These are phyloP conservation scores for Poeciliopsis paucimaculata DNA, from an alignment of 2,797 vertebrate genomes.

Conservation along the genomic window DNA sequence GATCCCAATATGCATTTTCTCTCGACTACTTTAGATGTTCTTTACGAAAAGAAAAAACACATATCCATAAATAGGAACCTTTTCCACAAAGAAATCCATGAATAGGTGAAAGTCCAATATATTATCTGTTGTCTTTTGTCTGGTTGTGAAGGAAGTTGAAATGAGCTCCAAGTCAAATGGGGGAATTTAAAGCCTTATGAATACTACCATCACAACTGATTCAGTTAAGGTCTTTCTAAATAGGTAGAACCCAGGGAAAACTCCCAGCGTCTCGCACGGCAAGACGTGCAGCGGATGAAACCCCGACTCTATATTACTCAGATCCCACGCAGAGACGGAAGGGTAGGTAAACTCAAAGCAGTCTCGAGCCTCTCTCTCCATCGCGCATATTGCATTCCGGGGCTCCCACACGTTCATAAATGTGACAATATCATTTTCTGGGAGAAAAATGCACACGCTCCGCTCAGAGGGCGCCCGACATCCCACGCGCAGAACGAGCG, in stretches of 20 bases:
- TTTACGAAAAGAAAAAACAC: not conserved
- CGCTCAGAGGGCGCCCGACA: conserved; percentile 33
- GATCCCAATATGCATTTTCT: not conserved
- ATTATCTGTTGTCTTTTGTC: not conserved
- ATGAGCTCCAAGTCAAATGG: not conserved
- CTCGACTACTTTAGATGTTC: not conserved
- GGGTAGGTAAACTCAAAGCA: conserved; percentile 36
- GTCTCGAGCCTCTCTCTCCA: conserved; percentile 18
- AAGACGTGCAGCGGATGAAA: conserved; percentile 14
- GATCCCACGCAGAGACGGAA: conserved; percentile 36
- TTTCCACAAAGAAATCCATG: not conserved
- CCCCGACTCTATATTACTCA: conserved; percentile 16
- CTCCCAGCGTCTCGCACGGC: conserved; percentile 2
- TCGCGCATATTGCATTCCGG: conserved; percentile 53
- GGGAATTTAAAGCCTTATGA: not conserved
- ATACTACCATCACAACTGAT: not conserved
- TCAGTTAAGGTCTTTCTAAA: not conserved
- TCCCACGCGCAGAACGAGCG: conserved; percentile 32
- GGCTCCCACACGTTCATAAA: conserved; percentile 63
- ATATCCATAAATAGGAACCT: not conserved
- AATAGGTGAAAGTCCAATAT: not conserved
- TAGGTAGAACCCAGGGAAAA: not conserved
- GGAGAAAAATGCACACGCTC: conserved; percentile 40
- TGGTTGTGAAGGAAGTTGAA: not conserved
- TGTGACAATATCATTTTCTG: conserved; percentile 56